These are phyloP conservation scores for Pavo muticus DNA, from an alignment of 2,113 vertebrate genomes.

Conservation along the genomic window DNA sequence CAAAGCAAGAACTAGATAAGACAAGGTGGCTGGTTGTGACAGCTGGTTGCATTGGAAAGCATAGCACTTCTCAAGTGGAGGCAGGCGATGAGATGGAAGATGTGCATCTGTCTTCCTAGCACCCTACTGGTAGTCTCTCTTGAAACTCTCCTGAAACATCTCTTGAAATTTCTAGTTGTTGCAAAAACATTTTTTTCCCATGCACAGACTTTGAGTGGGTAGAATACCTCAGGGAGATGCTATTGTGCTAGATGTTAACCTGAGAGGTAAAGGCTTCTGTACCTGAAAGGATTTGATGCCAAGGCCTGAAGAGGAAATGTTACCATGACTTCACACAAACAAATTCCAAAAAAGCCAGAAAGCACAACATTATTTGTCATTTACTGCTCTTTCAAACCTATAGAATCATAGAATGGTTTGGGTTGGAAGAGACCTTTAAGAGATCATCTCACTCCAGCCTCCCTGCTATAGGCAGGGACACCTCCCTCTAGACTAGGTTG, in stretches of 20 bases:
- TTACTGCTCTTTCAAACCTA: no score
- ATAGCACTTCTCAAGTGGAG: neutral
- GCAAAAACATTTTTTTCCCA: neutral
- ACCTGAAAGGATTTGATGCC: neutral
- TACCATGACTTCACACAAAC: neutral
- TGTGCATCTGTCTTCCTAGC: neutral
- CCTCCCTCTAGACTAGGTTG: no score
- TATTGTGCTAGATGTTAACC: neutral
- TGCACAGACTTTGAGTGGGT: accelerated
- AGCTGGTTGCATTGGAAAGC: neutral
- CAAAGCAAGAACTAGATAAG: neutral
- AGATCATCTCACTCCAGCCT: no score
- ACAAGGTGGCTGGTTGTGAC: neutral
- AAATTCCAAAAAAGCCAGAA: no score
- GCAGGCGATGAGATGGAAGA: neutral
- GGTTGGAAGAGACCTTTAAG: no score
- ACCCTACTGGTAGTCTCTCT: neutral
- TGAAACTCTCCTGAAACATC: no score
- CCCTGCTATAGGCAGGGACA: no score
- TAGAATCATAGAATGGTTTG: no score
- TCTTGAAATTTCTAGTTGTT: neutral
- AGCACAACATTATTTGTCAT: no score
- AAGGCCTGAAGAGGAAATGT: neutral
- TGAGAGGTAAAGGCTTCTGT: neutral
- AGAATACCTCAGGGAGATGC: neutral